These are phyloP conservation scores for Calephelis nemesis DNA, from an alignment of 1,140 invertebrate genomes.

Conservation along the genomic window DNA sequence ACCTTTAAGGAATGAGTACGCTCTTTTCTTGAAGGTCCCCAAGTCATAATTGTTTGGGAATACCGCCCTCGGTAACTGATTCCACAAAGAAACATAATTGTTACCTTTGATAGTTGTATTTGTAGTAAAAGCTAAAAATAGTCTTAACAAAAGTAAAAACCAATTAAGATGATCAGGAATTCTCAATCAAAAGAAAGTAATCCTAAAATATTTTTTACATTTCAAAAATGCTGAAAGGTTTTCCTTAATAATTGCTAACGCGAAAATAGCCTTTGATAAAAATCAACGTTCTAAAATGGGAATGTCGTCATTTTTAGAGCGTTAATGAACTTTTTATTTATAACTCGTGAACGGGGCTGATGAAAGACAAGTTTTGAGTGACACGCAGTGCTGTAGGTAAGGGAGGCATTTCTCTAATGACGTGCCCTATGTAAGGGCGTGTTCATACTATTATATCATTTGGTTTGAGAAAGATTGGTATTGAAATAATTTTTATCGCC, in stretches of 20 bases:
- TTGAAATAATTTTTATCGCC: too few relatives aligned
- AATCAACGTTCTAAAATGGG: conserved; percentile 28
- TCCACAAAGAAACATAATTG: too few relatives aligned
- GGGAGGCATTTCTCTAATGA: conserved; percentile 53
- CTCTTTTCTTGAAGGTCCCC: too few relatives aligned
- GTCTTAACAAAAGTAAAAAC: too few relatives aligned
- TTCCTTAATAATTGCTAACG: conserved; percentile 7
- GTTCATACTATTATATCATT: background rate
- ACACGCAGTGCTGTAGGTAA: conserved; percentile 67
- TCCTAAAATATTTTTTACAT: background rate
- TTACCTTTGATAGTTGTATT: too few relatives aligned
- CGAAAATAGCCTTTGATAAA: conserved; percentile 25
- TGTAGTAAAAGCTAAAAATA: too few relatives aligned
- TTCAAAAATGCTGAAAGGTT: background rate
- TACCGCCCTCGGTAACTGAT: too few relatives aligned
- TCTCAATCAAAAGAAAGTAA: conserved; percentile 14
- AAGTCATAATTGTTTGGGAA: too few relatives aligned
- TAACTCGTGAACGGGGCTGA: conserved; percentile 41
- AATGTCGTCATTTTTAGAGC: conserved; percentile 25
- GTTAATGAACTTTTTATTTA: conserved; percentile 67
- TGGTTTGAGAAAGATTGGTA: too few relatives aligned
- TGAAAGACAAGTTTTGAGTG: conserved; percentile 59
- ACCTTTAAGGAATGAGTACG: too few relatives aligned
- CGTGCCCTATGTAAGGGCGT: conserved; percentile 33
- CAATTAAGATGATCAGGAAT: conserved; percentile 12